Percentiles rank a stretch among this genome's conserved stretches.
Conservation (phyloP, 2,888 invertebrate species). For the Copidosoma aretas region DNA sequence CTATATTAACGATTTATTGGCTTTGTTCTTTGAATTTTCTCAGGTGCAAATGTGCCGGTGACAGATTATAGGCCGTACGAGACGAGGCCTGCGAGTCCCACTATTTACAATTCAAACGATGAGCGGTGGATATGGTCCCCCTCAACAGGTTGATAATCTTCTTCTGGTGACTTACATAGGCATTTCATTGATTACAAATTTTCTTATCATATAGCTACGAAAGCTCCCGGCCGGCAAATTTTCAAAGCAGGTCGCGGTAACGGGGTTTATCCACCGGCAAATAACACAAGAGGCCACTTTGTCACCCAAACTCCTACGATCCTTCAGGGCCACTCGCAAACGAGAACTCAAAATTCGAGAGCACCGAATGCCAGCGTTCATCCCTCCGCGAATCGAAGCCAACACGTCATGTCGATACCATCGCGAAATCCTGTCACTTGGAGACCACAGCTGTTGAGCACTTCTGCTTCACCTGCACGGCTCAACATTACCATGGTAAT, state of each 20-base stretch:
- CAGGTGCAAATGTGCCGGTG: constrained; percentile 22
- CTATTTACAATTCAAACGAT: constrained; percentile 16
- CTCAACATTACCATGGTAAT: constrained; percentile 30
- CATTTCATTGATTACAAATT: not conserved
- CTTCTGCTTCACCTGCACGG: constrained; percentile 6
- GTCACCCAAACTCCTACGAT: constrained; percentile 49
- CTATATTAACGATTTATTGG: too few relatives aligned
- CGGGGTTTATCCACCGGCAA: constrained; percentile 2
- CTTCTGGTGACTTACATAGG: not conserved
- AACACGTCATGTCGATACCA: not conserved
- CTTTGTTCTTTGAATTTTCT: too few relatives aligned
- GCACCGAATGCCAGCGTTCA: not conserved
- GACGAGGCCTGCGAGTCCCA: constrained; percentile 22
- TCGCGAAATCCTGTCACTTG: constrained; percentile 1
- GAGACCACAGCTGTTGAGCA: constrained; percentile 12
- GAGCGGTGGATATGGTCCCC: not conserved
- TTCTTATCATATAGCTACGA: not conserved
- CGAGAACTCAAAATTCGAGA: constrained; percentile 31
- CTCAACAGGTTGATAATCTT: constrained; percentile 1
- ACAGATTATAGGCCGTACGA: constrained; percentile 17
- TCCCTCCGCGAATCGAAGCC: not conserved
- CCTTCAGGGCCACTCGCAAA: constrained; percentile 52
- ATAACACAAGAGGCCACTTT: constrained; percentile 44
- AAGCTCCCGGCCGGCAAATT: not conserved
- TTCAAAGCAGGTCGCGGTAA: not conserved